Evolutionary conservation across 2,113 vertebrate genomes (phyloP), one percentile per base, ranked within the genome.

Genomic region (Pholis gunnellus): DNA sequence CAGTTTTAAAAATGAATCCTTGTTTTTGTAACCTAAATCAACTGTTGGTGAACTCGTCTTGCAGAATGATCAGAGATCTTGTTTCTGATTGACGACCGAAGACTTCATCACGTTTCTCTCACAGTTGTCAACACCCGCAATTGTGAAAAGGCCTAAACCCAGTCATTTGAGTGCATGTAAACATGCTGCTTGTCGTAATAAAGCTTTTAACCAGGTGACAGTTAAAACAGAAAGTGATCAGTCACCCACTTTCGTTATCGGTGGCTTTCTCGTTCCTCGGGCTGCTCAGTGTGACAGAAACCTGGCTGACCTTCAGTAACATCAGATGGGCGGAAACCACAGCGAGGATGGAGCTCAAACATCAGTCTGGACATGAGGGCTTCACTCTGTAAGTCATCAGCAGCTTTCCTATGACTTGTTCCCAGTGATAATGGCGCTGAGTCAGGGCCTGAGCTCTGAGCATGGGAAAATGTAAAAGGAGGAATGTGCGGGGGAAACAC

Each of bases 391-490:
- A 89, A 93, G 89, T 87, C 90, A 88, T 93, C 94, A 87, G 83
- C 83, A 78, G 91, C 89, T 90, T 90, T 84, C 87, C 87, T 82
- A 82, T 82, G 93, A 93, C 86, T 83, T 63, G 76, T 66, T 90
- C 88, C 74, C 87, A 79, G 87, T 69, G 88, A 90, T 89, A 88
- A 89, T 88, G 86, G 72, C 79, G 89, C 87, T 93, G 92, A 93
- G 88, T 93, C 92, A 90, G 94, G 81, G 72, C 81, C 79, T 14
- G 75, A 81, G 93, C 89, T 85, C 76, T 3, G 83, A 93, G 91
- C 93, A 93, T 95, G 94, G 94, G 94, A 95, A 95, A 94, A 89
- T 92, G 78, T 82, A 91, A 84, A 72, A 80, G 81, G 52, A 90
- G 92, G 94, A 95, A 95, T 95, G 91, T 94, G 89, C 65, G 90